These are phyloP conservation scores for Acanthaster planci DNA, from an alignment of 35 echinoderm and acorn worm species.

Conservation along the genomic window DNA sequence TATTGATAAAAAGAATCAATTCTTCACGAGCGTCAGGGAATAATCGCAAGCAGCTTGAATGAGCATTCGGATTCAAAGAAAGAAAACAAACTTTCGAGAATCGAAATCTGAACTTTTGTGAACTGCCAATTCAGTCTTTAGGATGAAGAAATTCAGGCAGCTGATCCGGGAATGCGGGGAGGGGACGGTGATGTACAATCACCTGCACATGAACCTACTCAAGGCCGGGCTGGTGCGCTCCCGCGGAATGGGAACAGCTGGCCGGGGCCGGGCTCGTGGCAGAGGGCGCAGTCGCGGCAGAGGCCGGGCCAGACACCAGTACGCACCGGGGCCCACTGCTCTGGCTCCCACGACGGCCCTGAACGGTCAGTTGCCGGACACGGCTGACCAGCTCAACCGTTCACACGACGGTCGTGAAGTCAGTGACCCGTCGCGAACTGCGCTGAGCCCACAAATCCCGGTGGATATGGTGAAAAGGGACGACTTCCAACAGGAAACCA, in stretches of 20 bases:
- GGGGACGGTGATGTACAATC: slow-evolving; percentile 41
- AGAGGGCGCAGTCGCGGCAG: not conserved
- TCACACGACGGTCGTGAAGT: not conserved
- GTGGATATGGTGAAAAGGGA: not conserved
- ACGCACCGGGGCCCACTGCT: not conserved
- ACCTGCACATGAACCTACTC: slow-evolving; percentile 42
- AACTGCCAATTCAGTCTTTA: not conserved
- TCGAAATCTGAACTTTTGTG: no score
- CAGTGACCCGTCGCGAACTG: not conserved
- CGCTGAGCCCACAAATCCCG: not conserved
- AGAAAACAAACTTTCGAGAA: no score
- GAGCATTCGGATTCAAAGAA: no score
- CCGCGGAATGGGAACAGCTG: slow-evolving; percentile 20
- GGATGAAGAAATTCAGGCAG: slow-evolving; percentile 43
- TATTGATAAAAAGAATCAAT: no score
- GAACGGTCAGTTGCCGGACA: not conserved
- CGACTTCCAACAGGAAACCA: not conserved
- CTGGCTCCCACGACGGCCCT: not conserved
- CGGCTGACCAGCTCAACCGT: not conserved
- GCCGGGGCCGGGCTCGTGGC: not conserved
- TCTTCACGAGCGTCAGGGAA: no score
- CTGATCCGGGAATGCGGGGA: slow-evolving; percentile 44
- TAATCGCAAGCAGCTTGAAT: no score
- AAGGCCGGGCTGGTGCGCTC: slow-evolving; percentile 37
- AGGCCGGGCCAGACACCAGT: not conserved